Evolutionary conservation across 2,113 vertebrate genomes (phyloP).

Genomic region (Pelmatolapia mariae): DNA sequence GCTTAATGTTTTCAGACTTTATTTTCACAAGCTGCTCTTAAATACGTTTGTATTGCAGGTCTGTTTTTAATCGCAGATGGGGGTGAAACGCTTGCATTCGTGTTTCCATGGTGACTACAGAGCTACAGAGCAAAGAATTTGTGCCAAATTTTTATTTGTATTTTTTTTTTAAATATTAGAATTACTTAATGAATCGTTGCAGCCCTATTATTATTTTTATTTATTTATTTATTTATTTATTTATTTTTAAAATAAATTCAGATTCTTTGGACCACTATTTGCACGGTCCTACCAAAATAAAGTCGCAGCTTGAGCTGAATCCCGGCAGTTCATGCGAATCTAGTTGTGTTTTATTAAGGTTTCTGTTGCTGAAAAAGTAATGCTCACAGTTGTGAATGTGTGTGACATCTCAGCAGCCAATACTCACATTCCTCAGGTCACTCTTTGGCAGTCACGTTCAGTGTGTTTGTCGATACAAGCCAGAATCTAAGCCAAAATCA

Average conservation of each 20-base stretch:
- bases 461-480: not conserved
- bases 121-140: not conserved
- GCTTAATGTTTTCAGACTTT: not conserved
- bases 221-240: fast-evolving
- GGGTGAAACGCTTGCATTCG: not conserved
- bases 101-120: not conserved
- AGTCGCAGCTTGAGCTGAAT: not conserved
- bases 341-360: not conserved
- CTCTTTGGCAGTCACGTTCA: not conserved
- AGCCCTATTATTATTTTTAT: fast-evolving
- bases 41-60: not conserved
- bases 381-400: not conserved
- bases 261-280: not conserved
- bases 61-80: not conserved
- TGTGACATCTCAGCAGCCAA: not conserved
- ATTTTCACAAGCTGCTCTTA: not conserved
- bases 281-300: not conserved
- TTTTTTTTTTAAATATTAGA: not conserved
- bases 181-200: not conserved
- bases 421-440: not conserved
- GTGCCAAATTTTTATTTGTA: not conserved
- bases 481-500: not conserved
- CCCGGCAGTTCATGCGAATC: not conserved
- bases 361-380: not conserved
- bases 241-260: not conserved